These are phyloP conservation scores for Pogoniulus pusillus DNA, from an alignment of 2,797 vertebrate species.

Conservation along the genomic window DNA sequence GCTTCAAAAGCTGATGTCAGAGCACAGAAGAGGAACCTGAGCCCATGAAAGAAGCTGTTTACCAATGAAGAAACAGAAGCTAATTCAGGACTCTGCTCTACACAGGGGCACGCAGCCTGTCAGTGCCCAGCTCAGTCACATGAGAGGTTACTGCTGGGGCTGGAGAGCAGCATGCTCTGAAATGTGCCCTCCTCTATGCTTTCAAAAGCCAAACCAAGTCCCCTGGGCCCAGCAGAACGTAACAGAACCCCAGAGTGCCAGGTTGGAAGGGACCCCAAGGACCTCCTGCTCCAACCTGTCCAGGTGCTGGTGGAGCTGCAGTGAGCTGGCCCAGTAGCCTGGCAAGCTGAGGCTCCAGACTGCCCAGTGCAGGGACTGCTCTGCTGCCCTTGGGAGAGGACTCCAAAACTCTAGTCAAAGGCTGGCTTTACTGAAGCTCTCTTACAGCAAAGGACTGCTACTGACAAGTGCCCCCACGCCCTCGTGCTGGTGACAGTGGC, in stretches of 20 bases:
- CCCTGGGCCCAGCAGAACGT: neutral
- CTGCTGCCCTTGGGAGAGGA: no score
- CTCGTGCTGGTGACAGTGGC: neutral
- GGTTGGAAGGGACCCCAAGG: no score
- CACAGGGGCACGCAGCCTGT: neutral
- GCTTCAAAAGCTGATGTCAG: neutral
- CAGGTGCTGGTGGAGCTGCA: no score
- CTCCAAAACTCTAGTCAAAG: neutral
- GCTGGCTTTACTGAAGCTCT: neutral
- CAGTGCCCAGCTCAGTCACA: neutral
- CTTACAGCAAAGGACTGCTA: neutral
- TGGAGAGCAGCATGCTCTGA: neutral
- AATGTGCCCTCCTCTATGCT: neutral
- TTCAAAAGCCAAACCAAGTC: neutral
- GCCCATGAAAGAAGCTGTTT: slow-evolving; percentile 57
- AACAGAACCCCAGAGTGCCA: no score
- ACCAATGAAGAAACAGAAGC: slow-evolving; percentile 32
- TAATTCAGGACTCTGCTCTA: slow-evolving; percentile 17
- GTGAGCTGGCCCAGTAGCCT: no score
- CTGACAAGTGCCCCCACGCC: neutral
- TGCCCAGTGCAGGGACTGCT: no score
- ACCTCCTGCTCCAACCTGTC: no score
- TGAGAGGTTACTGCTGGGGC: neutral
- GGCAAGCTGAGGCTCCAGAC: no score
- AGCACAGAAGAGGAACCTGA: slow-evolving; percentile 8